Percentiles rank a stretch among this genome's conserved stretches.
These are phyloP conservation scores for Spodoptera litura DNA, from an alignment of 1,140 invertebrate species.

Conservation along the genomic window DNA sequence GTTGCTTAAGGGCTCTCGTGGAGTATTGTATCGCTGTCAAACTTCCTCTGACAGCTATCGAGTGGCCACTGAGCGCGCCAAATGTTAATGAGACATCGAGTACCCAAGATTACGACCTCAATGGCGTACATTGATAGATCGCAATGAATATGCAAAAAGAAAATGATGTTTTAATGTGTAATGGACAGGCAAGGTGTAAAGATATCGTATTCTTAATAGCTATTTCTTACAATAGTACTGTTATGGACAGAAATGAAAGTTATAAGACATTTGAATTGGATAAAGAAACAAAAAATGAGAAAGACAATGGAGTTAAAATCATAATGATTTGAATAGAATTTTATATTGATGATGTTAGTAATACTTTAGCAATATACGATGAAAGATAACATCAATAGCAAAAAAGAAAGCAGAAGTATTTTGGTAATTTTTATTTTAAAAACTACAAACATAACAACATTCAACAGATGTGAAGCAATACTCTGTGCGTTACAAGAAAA, in stretches of 20 bases:
- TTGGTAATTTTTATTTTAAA: too few relatives aligned
- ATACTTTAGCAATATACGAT: not conserved
- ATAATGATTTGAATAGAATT: not conserved
- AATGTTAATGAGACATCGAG: constrained; percentile 68
- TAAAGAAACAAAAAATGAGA: not conserved
- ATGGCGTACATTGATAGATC: constrained; percentile 31
- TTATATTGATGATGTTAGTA: not conserved
- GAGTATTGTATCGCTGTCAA: constrained; percentile 75
- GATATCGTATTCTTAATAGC: constrained; percentile 6
- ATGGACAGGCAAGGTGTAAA: constrained; percentile 32
- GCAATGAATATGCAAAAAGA: constrained; percentile 44
- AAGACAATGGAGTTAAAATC: not conserved
- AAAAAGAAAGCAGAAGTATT: constrained; percentile 9
- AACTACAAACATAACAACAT: too few relatives aligned
- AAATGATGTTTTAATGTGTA: constrained; percentile 30
- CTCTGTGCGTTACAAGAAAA: too few relatives aligned
- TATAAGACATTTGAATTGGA: not conserved
- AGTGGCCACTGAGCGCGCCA: constrained; percentile 68
- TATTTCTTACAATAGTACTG: not conserved
- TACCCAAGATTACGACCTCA: constrained; percentile 23
- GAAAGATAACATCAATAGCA: constrained; percentile 11
- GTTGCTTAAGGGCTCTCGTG: constrained; percentile 74
- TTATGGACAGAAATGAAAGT: not conserved
- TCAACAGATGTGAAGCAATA: too few relatives aligned
- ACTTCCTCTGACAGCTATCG: constrained; percentile 60